Evolutionary conservation across 2,113 vertebrate genomes (phyloP), one percentile per base, ranked within the genome.

Genomic region (Bucco capensis): DNA sequence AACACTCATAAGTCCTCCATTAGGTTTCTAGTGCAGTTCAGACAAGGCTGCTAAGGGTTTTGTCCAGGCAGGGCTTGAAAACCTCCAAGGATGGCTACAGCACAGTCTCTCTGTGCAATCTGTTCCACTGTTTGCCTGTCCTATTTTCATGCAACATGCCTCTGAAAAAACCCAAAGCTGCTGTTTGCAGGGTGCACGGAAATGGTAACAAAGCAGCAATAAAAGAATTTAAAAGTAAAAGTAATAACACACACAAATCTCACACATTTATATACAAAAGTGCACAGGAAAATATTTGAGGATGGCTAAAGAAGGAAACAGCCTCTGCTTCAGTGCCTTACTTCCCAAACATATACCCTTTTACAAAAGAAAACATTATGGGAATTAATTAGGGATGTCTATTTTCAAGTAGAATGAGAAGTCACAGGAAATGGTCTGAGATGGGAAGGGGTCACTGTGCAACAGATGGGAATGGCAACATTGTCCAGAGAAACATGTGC

Each of bases 1-100:
- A 85, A 2, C 37, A 67, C n/a, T 60, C 2, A 0, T 21, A 75
- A 37, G 0, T 6, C 23, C 31, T 22, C 33, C 49, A 22, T 14
- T 35, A 83, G 8, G 9, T 70, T 35, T 44, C 46, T 57, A 56
- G 27, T 57, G 62, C 50, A 54, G 38, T 37, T 86, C 69, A 92
- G 30, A 56, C 17, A 38, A 60, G 33, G 27, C 14, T 83, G 19
- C 23, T 88, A 38, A 33, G 30, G 22, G 42, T 16, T 88, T 75
- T 85, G 40, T 60, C 49, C 67, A 79, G 35, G 12, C n/a, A 87
- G n/a, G 23, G 2, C 35, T 79, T 33, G 24, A 31, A 94, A 93
- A 44, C 50, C 62, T 86, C 65, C 8, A 21, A 75, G 86, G 78
- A 46, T 31, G 57, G 57, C 58, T 70, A 12, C 40, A 33, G 73